Evolutionary conservation across 2,888 invertebrate species (phyloP).

Genomic region (Folsomia candida): DNA sequence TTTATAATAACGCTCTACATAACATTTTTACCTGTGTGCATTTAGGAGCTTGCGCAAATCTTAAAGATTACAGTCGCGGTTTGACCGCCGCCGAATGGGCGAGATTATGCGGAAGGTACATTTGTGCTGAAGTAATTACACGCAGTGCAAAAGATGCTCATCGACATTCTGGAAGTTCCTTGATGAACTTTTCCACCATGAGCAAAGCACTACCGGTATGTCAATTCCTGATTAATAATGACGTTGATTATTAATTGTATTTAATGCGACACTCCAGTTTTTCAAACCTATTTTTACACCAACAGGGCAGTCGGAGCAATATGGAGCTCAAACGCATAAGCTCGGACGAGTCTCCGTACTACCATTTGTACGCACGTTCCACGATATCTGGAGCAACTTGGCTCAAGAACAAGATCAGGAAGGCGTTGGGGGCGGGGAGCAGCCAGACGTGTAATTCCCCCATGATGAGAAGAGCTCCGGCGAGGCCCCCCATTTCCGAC

Average conservation of each 20-base stretch:
- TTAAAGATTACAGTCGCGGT: constrained; percentile 67
- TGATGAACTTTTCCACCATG: background rate
- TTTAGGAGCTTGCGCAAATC: constrained; percentile 67
- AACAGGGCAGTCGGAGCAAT: constrained; percentile 29
- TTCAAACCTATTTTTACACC: background rate
- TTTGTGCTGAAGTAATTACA: constrained; percentile 68
- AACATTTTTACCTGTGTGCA: constrained; percentile 14
- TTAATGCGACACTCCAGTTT: too few species aligned
- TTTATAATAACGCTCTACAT: background rate
- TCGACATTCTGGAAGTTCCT: constrained; percentile 10
- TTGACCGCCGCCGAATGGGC: constrained; percentile 74
- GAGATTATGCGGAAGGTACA: constrained; percentile 67
- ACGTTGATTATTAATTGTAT: background rate
- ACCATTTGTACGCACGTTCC: constrained; percentile 38
- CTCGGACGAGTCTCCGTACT: constrained; percentile 42
- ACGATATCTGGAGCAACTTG: constrained; percentile 47
- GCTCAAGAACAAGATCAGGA: constrained; percentile 49
- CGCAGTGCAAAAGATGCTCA: constrained; percentile 30
- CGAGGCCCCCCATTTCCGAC: constrained; percentile 25
- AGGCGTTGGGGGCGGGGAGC: constrained; percentile 40
- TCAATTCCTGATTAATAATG: background rate
- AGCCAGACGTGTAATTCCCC: constrained; percentile 30
- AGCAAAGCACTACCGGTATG: constrained; percentile 27
- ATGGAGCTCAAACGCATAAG: constrained; percentile 38
- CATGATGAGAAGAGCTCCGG: constrained; percentile 12